Conservation (phyloP, 2,888 invertebrate genomes). For the Lasius platythorax region DNA sequence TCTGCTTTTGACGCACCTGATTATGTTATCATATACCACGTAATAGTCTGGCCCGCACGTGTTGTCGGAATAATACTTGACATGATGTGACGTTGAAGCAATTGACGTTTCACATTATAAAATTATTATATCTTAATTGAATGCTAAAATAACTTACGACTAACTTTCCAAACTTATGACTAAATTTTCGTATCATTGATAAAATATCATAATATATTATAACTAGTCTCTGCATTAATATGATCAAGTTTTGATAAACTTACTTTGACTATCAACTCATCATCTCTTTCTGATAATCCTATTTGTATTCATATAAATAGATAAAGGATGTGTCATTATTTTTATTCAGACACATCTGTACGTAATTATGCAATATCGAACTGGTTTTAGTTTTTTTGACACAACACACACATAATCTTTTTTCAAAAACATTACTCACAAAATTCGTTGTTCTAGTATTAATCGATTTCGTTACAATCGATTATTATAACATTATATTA, state of each 20-base stretch:
- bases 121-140: not conserved
- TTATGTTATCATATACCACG: constrained; percentile 31
- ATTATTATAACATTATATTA: not conserved
- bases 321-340: not conserved
- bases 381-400: not conserved
- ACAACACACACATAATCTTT: not conserved
- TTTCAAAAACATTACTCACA: not conserved
- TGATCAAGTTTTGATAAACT: not conserved
- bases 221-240: not conserved
- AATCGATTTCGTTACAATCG: not conserved
- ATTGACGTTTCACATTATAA: not conserved
- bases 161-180: not conserved
- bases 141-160: not conserved
- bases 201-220: not conserved
- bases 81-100: not conserved
- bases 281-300: not conserved
- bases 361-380: not conserved
- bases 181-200: not conserved
- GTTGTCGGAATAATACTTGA: constrained; percentile 10
- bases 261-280: not conserved
- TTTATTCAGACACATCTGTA: not conserved
- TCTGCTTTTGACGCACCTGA: constrained; percentile 31
- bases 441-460: not conserved
- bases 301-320: not conserved
- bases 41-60: constrained; percentile 1